Evolutionary conservation across 2,888 invertebrate species (phyloP).

Genomic region (Catocala nupta): DNA sequence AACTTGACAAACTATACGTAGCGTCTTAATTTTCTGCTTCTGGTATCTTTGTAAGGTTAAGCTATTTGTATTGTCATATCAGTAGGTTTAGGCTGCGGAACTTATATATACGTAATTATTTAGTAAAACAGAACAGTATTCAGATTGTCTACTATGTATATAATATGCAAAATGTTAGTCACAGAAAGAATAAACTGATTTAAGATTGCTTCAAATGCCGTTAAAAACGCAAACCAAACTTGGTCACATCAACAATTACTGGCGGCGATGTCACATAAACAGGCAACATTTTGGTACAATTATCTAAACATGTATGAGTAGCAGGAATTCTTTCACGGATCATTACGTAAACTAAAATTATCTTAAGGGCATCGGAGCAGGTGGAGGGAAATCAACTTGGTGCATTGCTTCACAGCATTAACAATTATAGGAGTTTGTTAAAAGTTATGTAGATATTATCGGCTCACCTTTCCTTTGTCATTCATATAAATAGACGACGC

Average conservation of each 20-base stretch:
- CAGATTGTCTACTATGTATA: too few relatives aligned
- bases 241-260: constrained; percentile 28
- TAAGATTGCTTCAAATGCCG: too few relatives aligned
- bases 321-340: constrained; percentile 75
- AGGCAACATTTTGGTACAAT: constrained; percentile 63
- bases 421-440: constrained; percentile 42
- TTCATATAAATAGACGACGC: constrained; percentile 30
- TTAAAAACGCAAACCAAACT: neutral
- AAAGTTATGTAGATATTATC: constrained; percentile 54
- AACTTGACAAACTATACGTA: constrained; percentile 44
- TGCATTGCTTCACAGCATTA: constrained; percentile 54
- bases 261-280: constrained; percentile 41
- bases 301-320: constrained; percentile 56
- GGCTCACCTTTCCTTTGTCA: constrained; percentile 37
- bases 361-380: constrained; percentile 77
- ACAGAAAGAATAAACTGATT: too few relatives aligned
- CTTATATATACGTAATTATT: neutral
- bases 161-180: too few relatives aligned
- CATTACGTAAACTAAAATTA: constrained; percentile 74
- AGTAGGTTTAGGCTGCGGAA: too few relatives aligned
- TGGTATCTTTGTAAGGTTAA: constrained; percentile 2
- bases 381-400: constrained; percentile 63
- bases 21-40: constrained; percentile 36
- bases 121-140: neutral
- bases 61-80: constrained; percentile 18